Conservation (phyloP, 2,113 vertebrate species). For the Galeopterus variegatus region DNA sequence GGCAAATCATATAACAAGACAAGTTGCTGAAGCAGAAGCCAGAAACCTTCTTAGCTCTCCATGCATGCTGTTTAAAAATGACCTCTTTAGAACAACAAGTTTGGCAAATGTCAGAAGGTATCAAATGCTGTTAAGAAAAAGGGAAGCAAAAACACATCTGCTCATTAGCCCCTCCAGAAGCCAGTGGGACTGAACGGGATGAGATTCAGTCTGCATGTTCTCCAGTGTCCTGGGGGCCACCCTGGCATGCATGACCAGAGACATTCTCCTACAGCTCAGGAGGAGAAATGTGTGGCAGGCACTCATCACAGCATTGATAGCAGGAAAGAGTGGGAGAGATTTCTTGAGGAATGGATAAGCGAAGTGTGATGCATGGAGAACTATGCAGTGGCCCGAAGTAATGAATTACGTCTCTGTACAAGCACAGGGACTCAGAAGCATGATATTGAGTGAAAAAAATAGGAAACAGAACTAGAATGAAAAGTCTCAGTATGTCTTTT, state of each 20-base stretch:
- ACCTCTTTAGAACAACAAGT: neutral
- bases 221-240: too few species aligned
- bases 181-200: neutral
- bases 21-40: neutral
- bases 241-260: fast-evolving
- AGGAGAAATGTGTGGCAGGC: neutral
- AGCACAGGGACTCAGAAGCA: neutral
- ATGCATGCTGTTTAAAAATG: neutral
- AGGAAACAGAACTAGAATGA: neutral
- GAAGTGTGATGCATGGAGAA: neutral
- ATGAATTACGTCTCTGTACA: neutral
- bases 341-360: fast-evolving
- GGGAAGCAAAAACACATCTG: too few species aligned
- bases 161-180: fast-evolving
- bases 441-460: neutral
- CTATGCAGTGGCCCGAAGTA: neutral
- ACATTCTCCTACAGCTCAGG: neutral
- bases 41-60: neutral
- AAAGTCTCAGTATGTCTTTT: neutral
- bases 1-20: too few species aligned
- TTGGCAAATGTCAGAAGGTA: neutral
- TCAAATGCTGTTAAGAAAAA: fast-evolving
- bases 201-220: neutral
- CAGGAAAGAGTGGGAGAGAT: neutral
- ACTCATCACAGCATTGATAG: fast-evolving